A percentile compares a stretch with the other conserved stretches of the same genome.
These are phyloP conservation scores for Datnioides undecimradiatus DNA, from an alignment of 2,113 vertebrate species.

Conservation along the genomic window DNA sequence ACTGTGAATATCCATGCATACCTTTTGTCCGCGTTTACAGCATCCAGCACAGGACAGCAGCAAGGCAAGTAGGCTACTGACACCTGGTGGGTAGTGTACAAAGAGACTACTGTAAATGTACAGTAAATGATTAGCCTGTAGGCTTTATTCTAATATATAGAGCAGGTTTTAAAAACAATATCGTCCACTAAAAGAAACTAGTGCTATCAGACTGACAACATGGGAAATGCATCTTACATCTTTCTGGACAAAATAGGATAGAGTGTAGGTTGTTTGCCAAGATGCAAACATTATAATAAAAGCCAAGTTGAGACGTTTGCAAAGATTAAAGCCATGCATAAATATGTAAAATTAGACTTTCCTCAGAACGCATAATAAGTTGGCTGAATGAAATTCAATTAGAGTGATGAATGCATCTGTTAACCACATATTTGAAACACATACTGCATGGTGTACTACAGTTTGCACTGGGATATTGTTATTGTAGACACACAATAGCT, in stretches of 20 bases:
- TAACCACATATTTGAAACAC: neutral
- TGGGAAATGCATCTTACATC: neutral
- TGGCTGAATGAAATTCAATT: neutral
- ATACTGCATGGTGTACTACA: neutral
- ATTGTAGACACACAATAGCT: neutral
- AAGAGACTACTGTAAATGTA: neutral
- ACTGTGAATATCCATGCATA: neutral
- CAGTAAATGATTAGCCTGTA: neutral
- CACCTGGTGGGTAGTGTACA: slow-evolving; percentile 70
- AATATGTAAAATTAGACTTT: too few relatives aligned
- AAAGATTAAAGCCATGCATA: too few relatives aligned
- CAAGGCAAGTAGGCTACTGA: slow-evolving; percentile 52
- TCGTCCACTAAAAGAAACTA: neutral
- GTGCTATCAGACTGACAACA: neutral
- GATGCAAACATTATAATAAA: neutral
- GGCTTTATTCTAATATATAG: neutral
- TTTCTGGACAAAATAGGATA: neutral
- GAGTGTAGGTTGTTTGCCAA: neutral
- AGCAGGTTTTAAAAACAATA: neutral
- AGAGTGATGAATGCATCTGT: neutral
- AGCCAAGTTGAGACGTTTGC: neutral
- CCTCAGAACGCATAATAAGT: too few relatives aligned
- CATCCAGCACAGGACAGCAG: neutral
- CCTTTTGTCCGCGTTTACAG: slow-evolving; percentile 47
- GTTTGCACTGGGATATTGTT: neutral